These are phyloP conservation scores for Bradynema listronoti DNA, from an alignment of 1,140 invertebrate genomes.

Conservation along the genomic window DNA sequence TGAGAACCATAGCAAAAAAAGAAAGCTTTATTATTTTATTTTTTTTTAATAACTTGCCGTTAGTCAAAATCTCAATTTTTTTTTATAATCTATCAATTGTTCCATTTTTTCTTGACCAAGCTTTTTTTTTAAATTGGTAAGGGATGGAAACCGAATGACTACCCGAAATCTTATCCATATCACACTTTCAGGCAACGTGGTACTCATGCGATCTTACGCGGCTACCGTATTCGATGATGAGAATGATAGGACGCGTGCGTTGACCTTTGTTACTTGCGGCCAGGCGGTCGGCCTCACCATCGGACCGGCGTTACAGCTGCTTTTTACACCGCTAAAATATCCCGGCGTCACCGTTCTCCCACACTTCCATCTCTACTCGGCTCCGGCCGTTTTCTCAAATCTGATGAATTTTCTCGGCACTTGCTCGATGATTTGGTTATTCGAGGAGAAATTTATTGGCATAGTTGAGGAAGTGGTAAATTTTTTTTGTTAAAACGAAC, in stretches of 20 bases:
- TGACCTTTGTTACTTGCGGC: conserved; percentile 33
- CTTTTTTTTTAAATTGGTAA: no score
- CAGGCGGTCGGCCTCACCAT: conserved; percentile 23
- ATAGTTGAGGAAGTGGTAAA: conserved; percentile 8
- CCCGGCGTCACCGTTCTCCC: conserved; percentile 9
- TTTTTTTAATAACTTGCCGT: no score
- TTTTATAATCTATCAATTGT: no score
- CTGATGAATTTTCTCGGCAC: conserved; percentile 28
- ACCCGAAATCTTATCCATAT: no score
- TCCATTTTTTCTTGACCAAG: no score
- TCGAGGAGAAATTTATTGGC: conserved; percentile 31
- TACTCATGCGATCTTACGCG: conserved; percentile 26
- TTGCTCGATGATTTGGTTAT: conserved; percentile 19
- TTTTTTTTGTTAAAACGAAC: no score
- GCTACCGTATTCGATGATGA: conserved; percentile 18
- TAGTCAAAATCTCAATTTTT: no score
- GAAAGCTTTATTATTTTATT: no score
- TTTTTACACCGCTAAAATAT: conserved; percentile 29
- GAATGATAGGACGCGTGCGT: conserved; percentile 24
- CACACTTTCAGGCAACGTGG: conserved; percentile 23
- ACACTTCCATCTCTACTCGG: conserved; percentile 30
- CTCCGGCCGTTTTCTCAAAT: conserved; percentile 32
- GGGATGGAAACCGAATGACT: no score
- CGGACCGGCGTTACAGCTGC: conserved; percentile 30
- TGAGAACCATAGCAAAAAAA: no score